These are phyloP conservation scores for Lampris megalopsis DNA, from an alignment of 2,113 vertebrate genomes.

Conservation along the genomic window DNA sequence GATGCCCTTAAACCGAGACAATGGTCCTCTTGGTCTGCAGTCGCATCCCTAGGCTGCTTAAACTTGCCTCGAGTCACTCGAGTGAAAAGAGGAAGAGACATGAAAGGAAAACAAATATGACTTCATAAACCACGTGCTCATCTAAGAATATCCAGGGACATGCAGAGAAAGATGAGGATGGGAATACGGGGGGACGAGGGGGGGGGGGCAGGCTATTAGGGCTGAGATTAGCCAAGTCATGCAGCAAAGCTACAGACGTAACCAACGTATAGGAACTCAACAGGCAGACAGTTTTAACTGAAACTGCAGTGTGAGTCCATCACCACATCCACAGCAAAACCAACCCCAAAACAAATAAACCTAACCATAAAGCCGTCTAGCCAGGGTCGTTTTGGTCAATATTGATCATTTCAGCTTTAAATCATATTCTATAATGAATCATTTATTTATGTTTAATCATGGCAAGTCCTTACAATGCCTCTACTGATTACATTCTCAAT, in stretches of 20 bases:
- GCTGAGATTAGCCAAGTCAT: conserved; percentile 20
- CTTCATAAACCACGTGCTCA: conserved; percentile 21
- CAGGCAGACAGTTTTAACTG: conserved; percentile 20
- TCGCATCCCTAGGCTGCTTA: conserved; percentile 55
- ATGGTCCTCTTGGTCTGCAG: conserved; percentile 53
- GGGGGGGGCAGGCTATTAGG: too few relatives aligned
- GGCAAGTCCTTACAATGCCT: too few relatives aligned
- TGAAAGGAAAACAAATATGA: conserved; percentile 34
- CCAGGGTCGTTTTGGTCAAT: too few relatives aligned
- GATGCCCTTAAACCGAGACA: conserved; percentile 74
- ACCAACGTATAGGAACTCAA: conserved; percentile 48
- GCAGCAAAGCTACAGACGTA: conserved; percentile 25
- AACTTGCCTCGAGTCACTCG: conserved; percentile 45
- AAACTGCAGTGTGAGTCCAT: background rate
- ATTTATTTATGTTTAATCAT: too few relatives aligned
- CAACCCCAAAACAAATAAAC: too few relatives aligned
- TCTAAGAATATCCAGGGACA: conserved; percentile 19
- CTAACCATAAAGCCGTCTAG: too few relatives aligned
- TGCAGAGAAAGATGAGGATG: conserved; percentile 7
- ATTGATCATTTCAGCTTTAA: too few relatives aligned
- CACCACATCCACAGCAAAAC: too few relatives aligned
- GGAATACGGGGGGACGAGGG: background rate
- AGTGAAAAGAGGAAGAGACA: conserved; percentile 42
- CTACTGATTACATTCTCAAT: too few relatives aligned
- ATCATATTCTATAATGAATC: too few relatives aligned